phyloP scores from a whole-genome alignment of 2,797 vertebrate genomes.

The Buceros bicornis region DNA sequence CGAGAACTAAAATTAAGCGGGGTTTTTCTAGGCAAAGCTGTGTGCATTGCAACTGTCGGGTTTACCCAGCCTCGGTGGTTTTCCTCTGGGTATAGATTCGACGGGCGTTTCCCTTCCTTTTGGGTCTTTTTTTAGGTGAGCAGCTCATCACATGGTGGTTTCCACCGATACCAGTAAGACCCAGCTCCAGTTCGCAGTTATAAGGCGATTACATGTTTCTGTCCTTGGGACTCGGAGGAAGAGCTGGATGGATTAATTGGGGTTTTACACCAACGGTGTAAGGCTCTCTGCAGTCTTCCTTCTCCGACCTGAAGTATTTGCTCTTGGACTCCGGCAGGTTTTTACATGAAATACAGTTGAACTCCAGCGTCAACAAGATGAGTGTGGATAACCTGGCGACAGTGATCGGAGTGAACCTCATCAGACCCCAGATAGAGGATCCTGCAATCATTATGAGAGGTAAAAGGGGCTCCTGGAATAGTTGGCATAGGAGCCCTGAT shows the following conservation, averaged over 20 bases:
- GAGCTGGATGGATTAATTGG: neutral
- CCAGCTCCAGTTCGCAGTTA: neutral
- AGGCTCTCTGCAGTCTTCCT: neutral
- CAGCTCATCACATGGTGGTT: neutral
- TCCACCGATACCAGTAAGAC: neutral
- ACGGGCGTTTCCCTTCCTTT: neutral
- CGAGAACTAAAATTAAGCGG: neutral
- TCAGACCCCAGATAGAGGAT: conserved; percentile 92
- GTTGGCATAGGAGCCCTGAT: neutral
- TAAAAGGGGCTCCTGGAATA: conserved; percentile 58
- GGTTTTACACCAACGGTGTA: neutral
- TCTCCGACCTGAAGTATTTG: neutral
- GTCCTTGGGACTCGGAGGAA: neutral
- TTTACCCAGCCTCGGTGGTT: neutral
- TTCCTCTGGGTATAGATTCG: neutral
- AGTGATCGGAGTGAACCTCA: conserved; percentile 96
- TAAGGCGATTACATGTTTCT: neutral
- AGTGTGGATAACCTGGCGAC: conserved; percentile 97
- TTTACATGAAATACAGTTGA: conserved; percentile 91
- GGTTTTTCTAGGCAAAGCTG: neutral
- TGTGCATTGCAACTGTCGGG: neutral
- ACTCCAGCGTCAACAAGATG: conserved; percentile 94
- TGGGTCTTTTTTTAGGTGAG: neutral
- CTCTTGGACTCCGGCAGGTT: conserved; percentile 82
- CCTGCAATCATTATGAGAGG: conserved; percentile 95